phyloP scores from a whole-genome alignment of 2,113 vertebrate genomes.

The Clinocottus analis region DNA sequence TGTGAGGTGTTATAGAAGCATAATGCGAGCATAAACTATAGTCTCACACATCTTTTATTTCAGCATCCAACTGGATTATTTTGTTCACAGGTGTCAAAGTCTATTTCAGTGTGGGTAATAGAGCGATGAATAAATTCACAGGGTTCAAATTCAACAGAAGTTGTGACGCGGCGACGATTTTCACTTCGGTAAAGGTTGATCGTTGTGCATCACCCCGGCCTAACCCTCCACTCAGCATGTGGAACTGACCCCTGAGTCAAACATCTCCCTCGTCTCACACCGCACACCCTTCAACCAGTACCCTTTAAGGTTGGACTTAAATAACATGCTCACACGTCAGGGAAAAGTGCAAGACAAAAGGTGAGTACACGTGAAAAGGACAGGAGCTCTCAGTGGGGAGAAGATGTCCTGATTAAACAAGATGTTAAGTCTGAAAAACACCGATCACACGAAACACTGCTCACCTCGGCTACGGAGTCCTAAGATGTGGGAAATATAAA shows the following conservation, averaged over 20 bases:
- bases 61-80: constrained; percentile 1
- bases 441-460: constrained; percentile 67
- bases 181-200: background rate
- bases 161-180: constrained; percentile 7
- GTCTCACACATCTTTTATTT: constrained; percentile 40
- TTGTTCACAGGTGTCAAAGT: constrained; percentile 28
- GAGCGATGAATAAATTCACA: constrained; percentile 16
- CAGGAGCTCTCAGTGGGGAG: constrained; percentile 28
- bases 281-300: constrained; percentile 4
- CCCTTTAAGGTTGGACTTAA: constrained; percentile 28
- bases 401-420: constrained; percentile 73
- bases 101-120: background rate
- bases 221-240: constrained; percentile 16
- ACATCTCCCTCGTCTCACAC: constrained; percentile 35
- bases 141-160: constrained; percentile 9
- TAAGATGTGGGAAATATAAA: constrained; percentile 69
- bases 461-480: constrained; percentile 53
- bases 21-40: constrained; percentile 47
- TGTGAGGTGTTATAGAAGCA: constrained; percentile 34
- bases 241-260: constrained; percentile 29
- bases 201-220: background rate
- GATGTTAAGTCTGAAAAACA: constrained; percentile 69
- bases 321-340: constrained; percentile 48
- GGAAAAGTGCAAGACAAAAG: constrained; percentile 49
- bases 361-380: constrained; percentile 44